Percentiles rank a stretch among this genome's conserved stretches.
phyloP scores from a whole-genome alignment of 2,888 invertebrate species.

The Eristalis tenax region DNA sequence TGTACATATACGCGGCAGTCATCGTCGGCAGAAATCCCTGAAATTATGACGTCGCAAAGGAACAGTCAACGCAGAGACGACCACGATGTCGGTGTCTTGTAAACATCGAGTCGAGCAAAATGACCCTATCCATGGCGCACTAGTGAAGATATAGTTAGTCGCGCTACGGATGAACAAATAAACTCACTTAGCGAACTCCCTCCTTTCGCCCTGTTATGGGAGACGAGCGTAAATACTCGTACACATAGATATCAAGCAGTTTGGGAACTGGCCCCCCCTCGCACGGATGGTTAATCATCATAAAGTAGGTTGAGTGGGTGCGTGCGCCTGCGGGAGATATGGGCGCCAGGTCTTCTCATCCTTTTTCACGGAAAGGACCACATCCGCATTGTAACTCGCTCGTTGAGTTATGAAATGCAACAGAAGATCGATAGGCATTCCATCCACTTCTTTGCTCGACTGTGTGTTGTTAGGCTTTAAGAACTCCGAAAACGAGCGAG shows the following conservation, averaged over 20 bases:
- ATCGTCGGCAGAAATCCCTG: conserved; percentile 40
- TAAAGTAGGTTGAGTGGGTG: not conserved
- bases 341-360: not conserved
- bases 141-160: not conserved
- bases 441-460: not conserved
- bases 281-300: not conserved
- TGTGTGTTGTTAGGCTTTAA: not conserved
- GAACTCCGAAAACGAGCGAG: not conserved
- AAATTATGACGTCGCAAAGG: conserved; percentile 56
- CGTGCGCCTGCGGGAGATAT: not conserved
- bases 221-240: conserved; percentile 34
- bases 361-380: not conserved
- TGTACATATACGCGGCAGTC: not conserved
- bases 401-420: not conserved
- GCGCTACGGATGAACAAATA: conserved; percentile 29
- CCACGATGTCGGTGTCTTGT: conserved; percentile 36
- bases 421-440: not conserved
- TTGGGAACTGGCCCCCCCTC: not conserved
- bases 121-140: conserved; percentile 13
- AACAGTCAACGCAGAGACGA: conserved; percentile 26
- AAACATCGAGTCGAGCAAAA: conserved; percentile 36
- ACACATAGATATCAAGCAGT: not conserved
- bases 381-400: not conserved
- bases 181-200: conserved; percentile 36
- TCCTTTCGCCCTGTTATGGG: conserved; percentile 28